Base-by-base conservation (phyloP, 2,888 invertebrate genomes). In the Parnassius apollo region DNA sequence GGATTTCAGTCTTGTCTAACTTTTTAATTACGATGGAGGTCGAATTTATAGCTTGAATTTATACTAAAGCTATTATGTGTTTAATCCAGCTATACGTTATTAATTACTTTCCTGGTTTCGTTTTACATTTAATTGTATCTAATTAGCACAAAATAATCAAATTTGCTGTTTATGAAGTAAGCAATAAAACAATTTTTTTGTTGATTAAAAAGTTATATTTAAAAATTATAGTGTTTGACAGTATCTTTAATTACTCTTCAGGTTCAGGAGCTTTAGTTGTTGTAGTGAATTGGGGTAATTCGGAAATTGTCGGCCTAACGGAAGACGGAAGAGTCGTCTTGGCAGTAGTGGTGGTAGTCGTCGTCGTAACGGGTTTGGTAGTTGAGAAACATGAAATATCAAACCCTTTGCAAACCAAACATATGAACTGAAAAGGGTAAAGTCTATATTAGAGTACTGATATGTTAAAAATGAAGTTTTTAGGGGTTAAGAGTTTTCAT, bases 331-430 rank as follows among this genome's bases (percentile, higher is more conserved):
- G 48, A 25, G 2, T 50, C 53, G 51, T 54, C 49, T 62, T 11
- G 10, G 13, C 49, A 13, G 49, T 49, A 7, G 49, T 49, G 2
- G 62, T 62, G 2, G 62, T 49, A n/a, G 49, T 48, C 8, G 48
- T 8, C 10, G 46, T 18, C 8, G 46, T 18, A n/a, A 11, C 2
- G 1, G 62, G 44, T 12, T 46, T 54, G 25, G 62, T 44, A 13
- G 58, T 58, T 44, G 53, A 9, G 12, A 62, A 62, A 12, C 62
- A 62, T 2, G 62, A 62, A 35, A 35, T 12, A 53, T 62, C 62
- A 10, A 62, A 53, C 35, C 62, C 62, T 45, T 62, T 62, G 42
- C 62, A 62, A 35, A 62, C 18, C 49, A 62, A 42, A 25, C 62
- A 62, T 44, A 62, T 13, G 9, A 62, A 49, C 62, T 62, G 45